A percentile compares a stretch with the other conserved stretches of the same genome.
These are phyloP conservation scores for Huso huso DNA, from an alignment of 2,797 vertebrate genomes.

Conservation along the genomic window DNA sequence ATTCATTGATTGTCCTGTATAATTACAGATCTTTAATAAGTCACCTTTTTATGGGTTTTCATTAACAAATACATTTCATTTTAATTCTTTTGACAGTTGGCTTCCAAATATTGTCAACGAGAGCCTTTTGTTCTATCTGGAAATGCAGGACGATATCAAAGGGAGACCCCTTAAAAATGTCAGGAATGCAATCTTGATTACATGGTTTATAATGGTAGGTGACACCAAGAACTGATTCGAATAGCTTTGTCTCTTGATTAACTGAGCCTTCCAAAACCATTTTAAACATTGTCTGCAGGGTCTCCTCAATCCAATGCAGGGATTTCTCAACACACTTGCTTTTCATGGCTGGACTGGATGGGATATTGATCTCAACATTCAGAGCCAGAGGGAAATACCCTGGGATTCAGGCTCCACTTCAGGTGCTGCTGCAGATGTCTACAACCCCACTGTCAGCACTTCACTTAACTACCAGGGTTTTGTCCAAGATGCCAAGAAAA, in stretches of 20 bases:
- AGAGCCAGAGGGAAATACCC: conserved; percentile 57
- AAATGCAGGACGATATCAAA: conserved; percentile 78
- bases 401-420: conserved; percentile 83
- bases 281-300: conserved; percentile 50
- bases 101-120: conserved; percentile 88
- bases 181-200: conserved; percentile 77
- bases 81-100: conserved; percentile 63
- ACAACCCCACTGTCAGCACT: conserved; percentile 48
- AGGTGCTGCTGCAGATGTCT: conserved; percentile 38
- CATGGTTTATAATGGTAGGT: conserved; percentile 90
- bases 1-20: no score
- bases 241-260: not conserved
- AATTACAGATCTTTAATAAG: not conserved
- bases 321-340: conserved; percentile 86
- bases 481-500: conserved; percentile 66
- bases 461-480: conserved; percentile 63
- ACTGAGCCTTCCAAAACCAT: not conserved
- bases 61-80: not conserved
- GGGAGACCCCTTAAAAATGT: conserved; percentile 61
- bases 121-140: conserved; percentile 84
- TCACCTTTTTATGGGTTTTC: no score
- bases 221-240: not conserved
- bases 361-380: conserved; percentile 56
- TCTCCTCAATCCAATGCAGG: conserved; percentile 88
- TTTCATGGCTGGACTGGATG: conserved; percentile 88